Evolutionary conservation across 1,140 invertebrate species (phyloP).

Genomic region (Drosophila nebulosa): DNA sequence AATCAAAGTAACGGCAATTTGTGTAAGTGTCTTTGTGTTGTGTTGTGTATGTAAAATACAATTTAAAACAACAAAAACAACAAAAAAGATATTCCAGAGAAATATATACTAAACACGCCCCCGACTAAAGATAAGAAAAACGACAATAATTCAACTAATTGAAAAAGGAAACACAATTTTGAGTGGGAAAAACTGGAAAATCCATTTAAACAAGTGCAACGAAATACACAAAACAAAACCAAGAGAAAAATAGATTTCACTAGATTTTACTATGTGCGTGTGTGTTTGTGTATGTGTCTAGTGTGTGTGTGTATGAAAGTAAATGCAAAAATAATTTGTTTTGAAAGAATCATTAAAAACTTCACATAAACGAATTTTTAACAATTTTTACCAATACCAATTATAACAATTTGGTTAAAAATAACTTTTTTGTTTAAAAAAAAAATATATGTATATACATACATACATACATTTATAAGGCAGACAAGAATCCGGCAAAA

Average conservation of each 20-base stretch:
- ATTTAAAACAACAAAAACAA: conserved; percentile 21
- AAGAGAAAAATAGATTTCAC: conserved; percentile 10
- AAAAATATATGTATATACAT: too few species aligned
- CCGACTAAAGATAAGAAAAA: conserved; percentile 15
- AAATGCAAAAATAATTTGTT: background rate
- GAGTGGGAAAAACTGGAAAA: conserved; percentile 13
- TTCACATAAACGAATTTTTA: too few species aligned
- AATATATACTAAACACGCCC: conserved; percentile 14
- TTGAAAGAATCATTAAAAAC: background rate
- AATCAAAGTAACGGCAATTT: conserved; percentile 51
- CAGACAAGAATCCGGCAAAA: background rate
- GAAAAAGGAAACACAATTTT: conserved; percentile 3
- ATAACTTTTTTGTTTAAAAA: background rate
- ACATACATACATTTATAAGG: too few species aligned
- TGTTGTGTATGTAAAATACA: conserved; percentile 17
- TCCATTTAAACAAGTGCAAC: conserved; percentile 27
- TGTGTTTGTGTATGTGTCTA: background rate
- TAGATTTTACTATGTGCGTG: background rate
- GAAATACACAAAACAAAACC: background rate
- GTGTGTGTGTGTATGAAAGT: background rate
- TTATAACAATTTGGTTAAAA: background rate
- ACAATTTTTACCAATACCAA: too few species aligned
- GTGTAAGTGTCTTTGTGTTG: conserved; percentile 43
- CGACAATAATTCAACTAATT: background rate
- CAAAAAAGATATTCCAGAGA: conserved; percentile 14